Conservation (phyloP, 2,888 invertebrate genomes). For the Thelaira solivaga region DNA sequence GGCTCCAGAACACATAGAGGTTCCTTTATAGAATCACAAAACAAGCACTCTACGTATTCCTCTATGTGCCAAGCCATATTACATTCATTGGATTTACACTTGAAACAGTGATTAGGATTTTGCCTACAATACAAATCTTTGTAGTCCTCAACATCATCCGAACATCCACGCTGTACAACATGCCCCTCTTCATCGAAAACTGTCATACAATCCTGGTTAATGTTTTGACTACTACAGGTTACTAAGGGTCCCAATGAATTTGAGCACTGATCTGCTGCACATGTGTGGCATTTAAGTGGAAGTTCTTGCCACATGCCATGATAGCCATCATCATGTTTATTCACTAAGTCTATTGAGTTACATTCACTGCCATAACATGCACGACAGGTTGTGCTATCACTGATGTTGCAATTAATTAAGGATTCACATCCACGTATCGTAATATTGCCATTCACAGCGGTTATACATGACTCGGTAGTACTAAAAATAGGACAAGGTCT, state of each 20-base stretch:
- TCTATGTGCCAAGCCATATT: constrained; percentile 69
- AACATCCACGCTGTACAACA: constrained; percentile 71
- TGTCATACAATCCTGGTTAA: constrained; percentile 71
- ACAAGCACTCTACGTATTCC: constrained; percentile 68
- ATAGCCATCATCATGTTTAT: constrained; percentile 69
- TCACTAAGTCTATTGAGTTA: constrained; percentile 70
- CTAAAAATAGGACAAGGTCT: constrained; percentile 66
- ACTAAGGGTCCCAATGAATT: constrained; percentile 68
- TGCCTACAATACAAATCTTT: constrained; percentile 70
- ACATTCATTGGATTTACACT: constrained; percentile 74
- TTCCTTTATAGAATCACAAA: constrained; percentile 68
- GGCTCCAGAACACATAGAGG: constrained; percentile 66
- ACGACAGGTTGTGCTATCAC: constrained; percentile 69
- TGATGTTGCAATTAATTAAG: constrained; percentile 66
- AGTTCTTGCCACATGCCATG: constrained; percentile 72
- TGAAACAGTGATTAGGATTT: constrained; percentile 67
- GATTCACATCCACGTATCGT: constrained; percentile 73
- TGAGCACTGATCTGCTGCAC: constrained; percentile 69
- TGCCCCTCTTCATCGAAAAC: constrained; percentile 68
- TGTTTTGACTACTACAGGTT: constrained; percentile 64
- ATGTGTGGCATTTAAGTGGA: constrained; percentile 71
- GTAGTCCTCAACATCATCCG: constrained; percentile 72
- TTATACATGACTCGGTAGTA: constrained; percentile 68
- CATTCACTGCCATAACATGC: constrained; percentile 69
- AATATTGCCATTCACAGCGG: constrained; percentile 65